Base-by-base conservation (phyloP, 2,797 vertebrate genomes). In the Cynodonichthys magdalenae region DNA sequence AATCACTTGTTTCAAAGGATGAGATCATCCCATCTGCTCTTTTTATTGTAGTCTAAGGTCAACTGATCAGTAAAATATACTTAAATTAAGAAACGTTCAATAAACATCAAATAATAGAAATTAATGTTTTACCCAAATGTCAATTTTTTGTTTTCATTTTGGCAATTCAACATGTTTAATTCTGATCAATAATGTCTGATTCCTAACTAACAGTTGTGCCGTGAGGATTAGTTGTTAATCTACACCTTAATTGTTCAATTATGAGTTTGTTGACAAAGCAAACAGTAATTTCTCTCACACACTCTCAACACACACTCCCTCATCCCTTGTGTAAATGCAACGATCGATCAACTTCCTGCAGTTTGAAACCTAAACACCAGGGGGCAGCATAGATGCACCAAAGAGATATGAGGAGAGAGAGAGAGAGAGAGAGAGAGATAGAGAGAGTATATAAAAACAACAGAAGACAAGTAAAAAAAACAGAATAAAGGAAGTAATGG, bases 331-430 rank as follows among this genome's bases (percentile, higher is more conserved):
- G 14, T 14, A 20, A 18, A 48, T 2, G 46, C 24, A 15, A 1
- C 1, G 11, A 14, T 24, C 14, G 27, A 39, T 31, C 27, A 24
- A 45, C 36, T 31, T 7, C 4, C 15, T 66, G 63, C 36, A 71
- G 39, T n/a, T 19, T 0, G 2, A 4, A 6, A 15, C 18, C 39
- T 1, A 24, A 63, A 42, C 85, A 77, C 18, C 69, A 82, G 87
- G 79, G 87, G 85, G 79, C 76, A 88, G 77, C 57, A 41, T 28
- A 24, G 55, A 67, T 4, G 47, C 75, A 56, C 27, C 0, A 50
- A 53, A 75, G 24, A 51, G 10, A 20, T 6, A 1, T 15, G 5
- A 6, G 18, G n/a, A 31, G 8, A 41, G 42, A 0, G 18, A 28
- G 12, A 45, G 14, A 6, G 0, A 1, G 19, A 24, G 12, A 39